Evolutionary conservation across 2,113 vertebrate species (phyloP).

Genomic region (Pelusios castaneus): DNA sequence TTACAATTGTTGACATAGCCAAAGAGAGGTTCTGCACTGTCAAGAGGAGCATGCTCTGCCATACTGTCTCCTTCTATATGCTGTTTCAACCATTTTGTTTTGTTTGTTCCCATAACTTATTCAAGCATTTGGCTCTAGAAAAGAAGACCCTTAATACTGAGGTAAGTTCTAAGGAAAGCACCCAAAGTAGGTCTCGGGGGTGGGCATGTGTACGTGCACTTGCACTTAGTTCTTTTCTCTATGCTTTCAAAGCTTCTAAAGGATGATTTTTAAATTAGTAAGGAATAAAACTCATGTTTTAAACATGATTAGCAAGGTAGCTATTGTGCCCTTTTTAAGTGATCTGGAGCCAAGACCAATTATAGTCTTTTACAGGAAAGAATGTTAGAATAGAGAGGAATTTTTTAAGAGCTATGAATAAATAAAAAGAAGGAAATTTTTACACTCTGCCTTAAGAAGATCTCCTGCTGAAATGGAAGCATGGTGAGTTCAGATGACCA

Average conservation of each 20-base stretch:
- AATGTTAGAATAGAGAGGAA: background rate
- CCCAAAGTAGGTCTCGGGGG: background rate
- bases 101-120: background rate
- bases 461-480: background rate
- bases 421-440: background rate
- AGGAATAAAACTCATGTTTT: background rate
- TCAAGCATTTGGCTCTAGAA: background rate
- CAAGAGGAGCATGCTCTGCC: background rate
- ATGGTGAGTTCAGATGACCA: background rate
- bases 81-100: background rate
- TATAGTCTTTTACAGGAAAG: background rate
- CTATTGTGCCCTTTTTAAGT: background rate
- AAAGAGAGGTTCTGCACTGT: background rate
- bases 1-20: too few species aligned
- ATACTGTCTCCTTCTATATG: background rate
- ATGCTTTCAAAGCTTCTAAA: background rate
- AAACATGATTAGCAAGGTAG: background rate
- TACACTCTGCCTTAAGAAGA: background rate
- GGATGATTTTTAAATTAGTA: background rate
- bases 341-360: background rate
- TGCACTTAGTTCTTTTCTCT: background rate
- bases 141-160: accelerated
- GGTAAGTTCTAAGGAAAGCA: background rate
- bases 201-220: background rate
- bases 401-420: background rate